Percentiles rank a stretch among this genome's conserved stretches.
These are phyloP conservation scores for Drosophila gunungcola DNA, from an alignment of 1,140 invertebrate species.

Conservation along the genomic window DNA sequence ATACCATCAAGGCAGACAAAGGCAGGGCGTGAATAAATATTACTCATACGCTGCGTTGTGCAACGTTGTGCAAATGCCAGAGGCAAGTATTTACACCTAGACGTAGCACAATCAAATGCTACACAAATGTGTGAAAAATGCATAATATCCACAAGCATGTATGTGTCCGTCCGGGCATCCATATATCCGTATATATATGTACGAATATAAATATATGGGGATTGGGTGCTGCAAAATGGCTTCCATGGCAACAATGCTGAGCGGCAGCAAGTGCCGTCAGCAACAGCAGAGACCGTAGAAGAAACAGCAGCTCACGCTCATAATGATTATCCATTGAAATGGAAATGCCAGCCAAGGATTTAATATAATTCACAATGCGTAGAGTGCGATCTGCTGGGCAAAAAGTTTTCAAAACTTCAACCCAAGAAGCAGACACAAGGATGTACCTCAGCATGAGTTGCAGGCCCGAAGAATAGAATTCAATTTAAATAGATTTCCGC, in stretches of 20 bases:
- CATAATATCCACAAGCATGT: conserved; percentile 68
- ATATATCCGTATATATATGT: conserved; percentile 12
- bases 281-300: conserved; percentile 25
- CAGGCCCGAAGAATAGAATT: conserved; percentile 72
- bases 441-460: conserved; percentile 70
- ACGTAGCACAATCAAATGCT: conserved; percentile 73
- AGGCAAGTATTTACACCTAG: conserved; percentile 80
- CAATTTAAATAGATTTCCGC: conserved; percentile 84
- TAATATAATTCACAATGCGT: conserved; percentile 79
- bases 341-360: conserved; percentile 80
- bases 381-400: conserved; percentile 58
- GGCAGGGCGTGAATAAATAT: conserved; percentile 79
- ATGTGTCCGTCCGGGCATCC: conserved; percentile 19
- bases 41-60: conserved; percentile 74
- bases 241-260: conserved; percentile 50
- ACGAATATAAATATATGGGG: not conserved
- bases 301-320: conserved; percentile 66
- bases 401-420: conserved; percentile 62
- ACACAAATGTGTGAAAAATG: conserved; percentile 77
- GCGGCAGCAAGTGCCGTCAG: conserved; percentile 55
- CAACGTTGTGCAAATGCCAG: conserved; percentile 73
- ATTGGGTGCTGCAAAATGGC: conserved; percentile 52
- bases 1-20: conserved; percentile 67
- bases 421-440: conserved; percentile 23
- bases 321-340: conserved; percentile 84